Evolutionary conservation across 2,797 vertebrate species (phyloP), one percentile per base, ranked within the genome.

Genomic region (Intellagama lesueurii): DNA sequence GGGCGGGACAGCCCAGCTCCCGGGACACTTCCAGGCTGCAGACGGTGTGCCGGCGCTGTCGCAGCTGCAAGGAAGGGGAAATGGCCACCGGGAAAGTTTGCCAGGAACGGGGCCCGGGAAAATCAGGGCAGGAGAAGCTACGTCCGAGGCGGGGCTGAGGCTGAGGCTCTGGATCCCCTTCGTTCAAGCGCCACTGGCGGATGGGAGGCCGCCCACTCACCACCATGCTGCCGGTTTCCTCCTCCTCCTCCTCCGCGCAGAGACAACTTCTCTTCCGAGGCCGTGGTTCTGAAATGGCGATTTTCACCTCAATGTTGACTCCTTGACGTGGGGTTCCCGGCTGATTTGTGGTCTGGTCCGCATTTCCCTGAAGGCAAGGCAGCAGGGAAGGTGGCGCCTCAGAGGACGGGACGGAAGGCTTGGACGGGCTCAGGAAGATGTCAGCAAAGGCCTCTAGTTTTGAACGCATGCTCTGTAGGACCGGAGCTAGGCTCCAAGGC

Each of bases 381-480:
- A 91, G 91, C 5, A 92, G 89, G 28, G 88, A 64, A 0, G 81
- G 32, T 0, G 75, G 8, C 0, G 16, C 80, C 35, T 87, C 47
- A 0, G 44, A 16, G 28, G 88, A 40, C 60, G 92, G 90, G 68
- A n/a, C 87, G 3, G 93, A 90, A 28, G 86, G 85, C 90, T 96
- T 97, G 83, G 92, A 92, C 1, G 96, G 95, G 4, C 94, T 96
- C 70, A 97, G 90, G 91, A 97, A 97, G 26, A 99, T 98, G 93
- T 99, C 98, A 0, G 98, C 97, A 92, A 99, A 98, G 95, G 97
- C 98, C 84, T 98, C 98, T 95, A 99, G 97, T 95, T 98, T 99
- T 2, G 98, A 98, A 88, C 97, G 98, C 90, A 99, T 96, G 0
- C 97, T 97, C 89, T 98, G 97, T 85, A 98, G 97, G 87, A 99